These are phyloP conservation scores for Tangara arthus DNA, from an alignment of 2,797 vertebrate species.

Conservation along the genomic window DNA sequence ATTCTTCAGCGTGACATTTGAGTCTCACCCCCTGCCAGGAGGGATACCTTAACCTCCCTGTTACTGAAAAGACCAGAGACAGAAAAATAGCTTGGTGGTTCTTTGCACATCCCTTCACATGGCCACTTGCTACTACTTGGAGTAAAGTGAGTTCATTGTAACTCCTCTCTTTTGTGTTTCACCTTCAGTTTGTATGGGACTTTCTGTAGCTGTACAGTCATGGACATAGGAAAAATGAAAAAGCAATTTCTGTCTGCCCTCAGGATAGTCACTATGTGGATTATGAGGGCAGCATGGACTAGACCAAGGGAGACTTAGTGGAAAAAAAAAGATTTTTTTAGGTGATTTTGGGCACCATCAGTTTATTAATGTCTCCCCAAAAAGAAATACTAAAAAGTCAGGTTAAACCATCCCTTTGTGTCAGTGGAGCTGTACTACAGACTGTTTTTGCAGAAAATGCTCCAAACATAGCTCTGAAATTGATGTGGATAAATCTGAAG, in stretches of 20 bases:
- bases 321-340: background rate
- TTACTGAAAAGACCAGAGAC: background rate
- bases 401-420: background rate
- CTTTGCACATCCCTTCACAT: background rate
- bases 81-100: background rate
- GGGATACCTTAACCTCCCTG: conserved; percentile 14
- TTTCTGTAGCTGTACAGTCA: background rate
- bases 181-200: background rate
- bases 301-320: background rate
- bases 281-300: background rate
- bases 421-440: background rate
- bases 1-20: background rate
- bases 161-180: background rate
- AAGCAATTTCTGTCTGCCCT: background rate
- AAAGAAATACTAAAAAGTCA: background rate
- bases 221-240: background rate
- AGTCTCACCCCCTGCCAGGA: background rate
- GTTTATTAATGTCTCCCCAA: background rate
- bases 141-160: conserved; percentile 4
- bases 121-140: background rate
- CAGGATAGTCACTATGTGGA: background rate
- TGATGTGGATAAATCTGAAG: background rate
- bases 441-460: background rate
- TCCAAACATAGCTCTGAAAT: background rate
- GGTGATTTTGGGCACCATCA: background rate